Base-by-base conservation (phyloP, 2,797 vertebrate species). In the Thaleichthys pacificus region DNA sequence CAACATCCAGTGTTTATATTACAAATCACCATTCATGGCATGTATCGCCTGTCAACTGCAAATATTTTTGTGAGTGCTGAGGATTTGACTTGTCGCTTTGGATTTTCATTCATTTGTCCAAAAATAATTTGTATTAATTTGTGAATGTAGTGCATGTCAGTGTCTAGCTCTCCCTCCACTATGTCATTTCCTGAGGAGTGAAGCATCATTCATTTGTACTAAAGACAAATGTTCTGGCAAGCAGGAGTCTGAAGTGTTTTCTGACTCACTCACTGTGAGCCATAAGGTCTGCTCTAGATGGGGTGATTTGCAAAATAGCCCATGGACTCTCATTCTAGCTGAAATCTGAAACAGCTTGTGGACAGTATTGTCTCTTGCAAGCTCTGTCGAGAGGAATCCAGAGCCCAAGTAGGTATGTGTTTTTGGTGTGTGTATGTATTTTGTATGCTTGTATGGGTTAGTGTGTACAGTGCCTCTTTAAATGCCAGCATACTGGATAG, bases 341-440 rank as follows among this genome's bases (percentile, higher is more conserved):
- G 26, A 71, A 81, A 77, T 73, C 51, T 30, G 28, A 68, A 75
- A 74, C 71, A 82, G 54, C 63, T 61, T 77, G 66, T 22, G 66
- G 26, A 64, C 26, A 22, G 63, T 54, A 60, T 60, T 67, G 6
- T 9, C 54, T 56, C 24, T 24, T 24, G 5, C 26, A 26, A 26
- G 24, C 12, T 56, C 28, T 35, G 26, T 11, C 4, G 7, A 61
- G 42, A 47, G 42, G 42, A 35, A 35, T 35, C 32, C 32, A 35
- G 11, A 47, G 9, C 42, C 9, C 12, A 14, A 47, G 42, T 47
- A 12, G 3, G 12, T 12, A 42, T 47, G 42, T 47, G 11, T 8
- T 47, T 47, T 47, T 47, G 11, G 9, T 42, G 42, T 47, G 42
- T 47, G 42, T 38, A 11, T 47, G 42, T 47, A 47, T 14, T 47